Conservation (phyloP, 2,113 vertebrate genomes). For the Melierax canorus region DNA sequence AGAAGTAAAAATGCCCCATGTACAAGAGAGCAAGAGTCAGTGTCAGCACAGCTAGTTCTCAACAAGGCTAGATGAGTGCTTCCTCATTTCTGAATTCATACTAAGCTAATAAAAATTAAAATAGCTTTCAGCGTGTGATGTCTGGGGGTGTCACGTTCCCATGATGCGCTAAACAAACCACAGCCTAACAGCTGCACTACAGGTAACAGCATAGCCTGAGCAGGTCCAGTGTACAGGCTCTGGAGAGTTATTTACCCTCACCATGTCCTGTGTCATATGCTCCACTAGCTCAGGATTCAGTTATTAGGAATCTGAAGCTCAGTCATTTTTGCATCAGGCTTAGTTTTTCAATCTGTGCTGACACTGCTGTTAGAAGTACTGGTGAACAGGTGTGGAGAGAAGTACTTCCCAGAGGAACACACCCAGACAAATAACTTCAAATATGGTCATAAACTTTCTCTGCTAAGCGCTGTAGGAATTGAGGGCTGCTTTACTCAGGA, state of each 20-base stretch:
- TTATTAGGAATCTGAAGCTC: neutral
- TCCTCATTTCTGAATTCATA: constrained; percentile 21
- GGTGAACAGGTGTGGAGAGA: neutral
- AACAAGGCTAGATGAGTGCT: neutral
- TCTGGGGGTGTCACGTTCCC: neutral
- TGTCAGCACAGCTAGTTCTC: neutral
- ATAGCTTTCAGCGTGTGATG: neutral
- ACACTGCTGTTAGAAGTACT: neutral
- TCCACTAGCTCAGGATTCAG: neutral
- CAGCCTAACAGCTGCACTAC: neutral
- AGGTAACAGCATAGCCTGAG: neutral
- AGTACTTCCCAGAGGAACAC: neutral
- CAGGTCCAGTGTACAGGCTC: neutral
- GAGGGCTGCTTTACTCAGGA: neutral
- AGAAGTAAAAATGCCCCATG: neutral
- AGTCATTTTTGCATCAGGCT: neutral
- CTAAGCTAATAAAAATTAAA: constrained; percentile 31
- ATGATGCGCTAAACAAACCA: neutral
- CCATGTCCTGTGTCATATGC: neutral
- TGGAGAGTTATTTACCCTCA: neutral
- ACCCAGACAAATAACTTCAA: neutral
- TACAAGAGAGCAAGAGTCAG: neutral
- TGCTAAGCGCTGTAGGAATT: neutral
- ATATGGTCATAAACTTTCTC: neutral
- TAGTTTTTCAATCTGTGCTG: neutral